Base-by-base conservation (phyloP, 1,140 invertebrate genomes). In the Zaprionus kolodkinae region DNA sequence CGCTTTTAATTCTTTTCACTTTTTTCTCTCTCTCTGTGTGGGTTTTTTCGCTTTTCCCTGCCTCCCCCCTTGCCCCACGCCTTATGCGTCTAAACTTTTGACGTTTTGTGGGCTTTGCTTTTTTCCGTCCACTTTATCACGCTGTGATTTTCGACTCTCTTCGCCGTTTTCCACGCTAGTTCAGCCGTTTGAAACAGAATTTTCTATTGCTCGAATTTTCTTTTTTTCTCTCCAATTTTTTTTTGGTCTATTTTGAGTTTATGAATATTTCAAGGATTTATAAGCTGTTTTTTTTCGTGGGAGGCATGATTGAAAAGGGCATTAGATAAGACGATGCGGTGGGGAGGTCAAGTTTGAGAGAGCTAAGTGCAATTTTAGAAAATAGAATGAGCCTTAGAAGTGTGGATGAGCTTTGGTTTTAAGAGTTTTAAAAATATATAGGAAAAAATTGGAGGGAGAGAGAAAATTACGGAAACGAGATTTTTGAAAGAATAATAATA, bases 1-100 rank as follows among this genome's bases (percentile, higher is more conserved):
- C 78, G 85, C 81, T 85, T 85, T 88, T 88, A 85, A 89, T 89
- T 85, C 85, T 85, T 72, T 72, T 78, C 75, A 69, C 68, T 73
- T 85, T 81, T 72, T 68, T 83, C 63, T 33, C 7, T 17, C 43
- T 52, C 9, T 27, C 43, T 61, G 35, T 45, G 40, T 15, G 40
- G 40, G 45, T 64, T 50, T 50, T 50, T 50, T 21, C 15, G 7
- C 17, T 50, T 50, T 25, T 50, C 1, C 15, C n/a, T n/a, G n/a
- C n/a, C n/a, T n/a, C n/a, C n/a, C n/a, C n/a, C n/a, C n/a, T n/a
- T n/a, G 3, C 21, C 10, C 9, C 33, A n/a, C 45, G 15, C 25
- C 56, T 38, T 48, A 13, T 17, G 27, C 30, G 50, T 55, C 64
- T 65, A 71, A 66, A 76, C 59, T 67, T 48, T 48, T 79, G 67